phyloP scores from a whole-genome alignment of 2,888 invertebrate species.

The Sussaba pulchella region DNA sequence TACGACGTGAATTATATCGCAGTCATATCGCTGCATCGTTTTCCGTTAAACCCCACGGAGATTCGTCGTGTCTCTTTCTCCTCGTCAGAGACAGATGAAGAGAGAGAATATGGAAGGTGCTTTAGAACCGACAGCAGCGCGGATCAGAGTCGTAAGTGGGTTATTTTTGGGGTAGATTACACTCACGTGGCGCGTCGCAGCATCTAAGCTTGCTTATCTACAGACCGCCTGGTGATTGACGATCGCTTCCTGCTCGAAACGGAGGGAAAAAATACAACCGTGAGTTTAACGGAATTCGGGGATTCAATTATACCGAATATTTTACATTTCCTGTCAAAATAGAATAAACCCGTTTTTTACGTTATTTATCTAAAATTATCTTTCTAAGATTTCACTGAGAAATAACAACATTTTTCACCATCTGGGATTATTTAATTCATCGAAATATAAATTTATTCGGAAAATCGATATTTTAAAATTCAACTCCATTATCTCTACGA shows the following conservation, averaged over 20 bases:
- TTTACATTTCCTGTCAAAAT: no score
- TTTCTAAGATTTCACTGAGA: no score
- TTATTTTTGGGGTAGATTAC: slow-evolving; percentile 62
- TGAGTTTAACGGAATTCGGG: not conserved
- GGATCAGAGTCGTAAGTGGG: slow-evolving; percentile 48
- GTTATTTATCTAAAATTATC: no score
- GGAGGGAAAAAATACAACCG: not conserved
- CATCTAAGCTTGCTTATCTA: slow-evolving; percentile 43
- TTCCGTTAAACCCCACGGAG: slow-evolving; percentile 26
- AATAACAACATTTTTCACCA: no score
- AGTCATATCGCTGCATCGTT: slow-evolving; percentile 47
- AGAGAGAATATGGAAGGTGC: slow-evolving; percentile 11
- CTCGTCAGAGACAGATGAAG: not conserved
- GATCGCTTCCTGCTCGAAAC: slow-evolving; percentile 39
- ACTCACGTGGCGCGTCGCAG: slow-evolving; percentile 34
- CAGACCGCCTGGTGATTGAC: slow-evolving; percentile 51
- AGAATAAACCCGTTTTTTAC: no score
- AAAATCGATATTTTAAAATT: no score
- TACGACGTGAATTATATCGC: slow-evolving; percentile 53
- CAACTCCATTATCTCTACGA: no score
- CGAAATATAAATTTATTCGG: no score
- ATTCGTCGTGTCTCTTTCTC: slow-evolving; percentile 7
- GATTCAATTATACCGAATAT: no score
- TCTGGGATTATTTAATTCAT: no score
- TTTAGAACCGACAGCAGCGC: slow-evolving; percentile 16